These are phyloP conservation scores for Hermetia illucens DNA, from an alignment of 1,140 invertebrate species.

Conservation along the genomic window DNA sequence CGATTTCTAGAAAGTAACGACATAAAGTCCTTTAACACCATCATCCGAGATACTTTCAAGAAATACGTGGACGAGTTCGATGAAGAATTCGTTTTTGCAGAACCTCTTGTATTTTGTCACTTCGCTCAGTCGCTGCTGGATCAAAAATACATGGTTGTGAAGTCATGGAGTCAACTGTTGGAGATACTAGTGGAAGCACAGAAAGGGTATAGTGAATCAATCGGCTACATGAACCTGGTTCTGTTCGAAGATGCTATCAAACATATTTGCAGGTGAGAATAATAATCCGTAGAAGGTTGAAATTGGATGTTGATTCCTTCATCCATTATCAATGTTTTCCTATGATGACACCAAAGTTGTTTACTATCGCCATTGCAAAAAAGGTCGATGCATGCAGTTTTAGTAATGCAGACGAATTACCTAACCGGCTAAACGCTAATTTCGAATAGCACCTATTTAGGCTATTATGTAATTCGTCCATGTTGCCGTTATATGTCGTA, in stretches of 20 bases:
- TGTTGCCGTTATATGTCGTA: not conserved
- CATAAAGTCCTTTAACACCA: conserved; percentile 58
- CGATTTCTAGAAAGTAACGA: conserved; percentile 72
- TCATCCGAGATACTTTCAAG: conserved; percentile 66
- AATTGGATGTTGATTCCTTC: too few relatives aligned
- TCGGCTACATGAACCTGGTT: conserved; percentile 89
- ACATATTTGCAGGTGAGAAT: conserved; percentile 72
- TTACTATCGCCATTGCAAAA: too few relatives aligned
- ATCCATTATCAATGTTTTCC: too few relatives aligned
- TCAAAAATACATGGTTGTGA: conserved; percentile 77
- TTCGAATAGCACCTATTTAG: too few relatives aligned
- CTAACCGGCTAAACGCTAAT: too few relatives aligned
- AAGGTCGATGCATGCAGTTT: too few relatives aligned
- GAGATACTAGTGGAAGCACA: conserved; percentile 71
- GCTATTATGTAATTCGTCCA: not conserved
- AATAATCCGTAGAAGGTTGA: too few relatives aligned
- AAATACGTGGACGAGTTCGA: conserved; percentile 73
- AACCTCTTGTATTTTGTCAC: conserved; percentile 77
- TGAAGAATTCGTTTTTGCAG: conserved; percentile 49
- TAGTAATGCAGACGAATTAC: too few relatives aligned
- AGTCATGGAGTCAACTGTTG: conserved; percentile 54
- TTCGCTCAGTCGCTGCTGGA: conserved; percentile 86
- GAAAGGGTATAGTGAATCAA: conserved; percentile 67
- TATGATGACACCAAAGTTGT: too few relatives aligned
- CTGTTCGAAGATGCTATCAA: conserved; percentile 92